Conservation (phyloP, 2,888 invertebrate species). For the Meandrusa payeni region DNA sequence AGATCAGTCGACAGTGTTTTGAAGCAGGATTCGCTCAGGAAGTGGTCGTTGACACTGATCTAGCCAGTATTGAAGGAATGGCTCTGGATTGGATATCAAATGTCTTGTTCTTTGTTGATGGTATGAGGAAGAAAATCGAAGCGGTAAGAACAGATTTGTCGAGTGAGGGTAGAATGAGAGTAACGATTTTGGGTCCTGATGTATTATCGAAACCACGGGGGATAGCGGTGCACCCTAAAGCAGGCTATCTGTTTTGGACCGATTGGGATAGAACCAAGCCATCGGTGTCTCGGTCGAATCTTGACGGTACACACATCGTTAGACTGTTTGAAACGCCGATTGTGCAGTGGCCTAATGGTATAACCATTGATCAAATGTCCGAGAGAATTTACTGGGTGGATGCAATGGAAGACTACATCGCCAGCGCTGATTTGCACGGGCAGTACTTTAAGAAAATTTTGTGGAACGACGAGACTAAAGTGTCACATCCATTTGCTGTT, state of each 20-base stretch:
- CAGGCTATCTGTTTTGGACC: slow-evolving; percentile 91
- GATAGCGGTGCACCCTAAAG: slow-evolving; percentile 90
- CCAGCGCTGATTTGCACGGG: slow-evolving; percentile 87
- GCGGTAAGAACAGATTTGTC: slow-evolving; percentile 85
- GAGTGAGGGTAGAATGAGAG: slow-evolving; percentile 84
- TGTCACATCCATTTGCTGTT: slow-evolving; percentile 92
- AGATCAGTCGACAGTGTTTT: slow-evolving; percentile 89
- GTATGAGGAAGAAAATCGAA: slow-evolving; percentile 88
- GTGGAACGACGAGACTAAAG: slow-evolving; percentile 82
- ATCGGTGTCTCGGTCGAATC: slow-evolving; percentile 88
- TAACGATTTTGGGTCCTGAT: slow-evolving; percentile 85
- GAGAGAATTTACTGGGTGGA: slow-evolving; percentile 94
- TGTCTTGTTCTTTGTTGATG: slow-evolving; percentile 93
- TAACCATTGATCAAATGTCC: slow-evolving; percentile 90
- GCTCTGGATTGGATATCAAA: slow-evolving; percentile 94
- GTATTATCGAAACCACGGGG: slow-evolving; percentile 87
- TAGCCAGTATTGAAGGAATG: slow-evolving; percentile 93
- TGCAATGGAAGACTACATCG: slow-evolving; percentile 90
- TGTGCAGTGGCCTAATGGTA: slow-evolving; percentile 93
- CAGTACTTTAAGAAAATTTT: slow-evolving; percentile 84
- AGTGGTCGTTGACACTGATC: slow-evolving; percentile 86
- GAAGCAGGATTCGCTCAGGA: slow-evolving; percentile 84
- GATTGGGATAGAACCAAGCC: slow-evolving; percentile 92
- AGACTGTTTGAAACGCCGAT: slow-evolving; percentile 83
- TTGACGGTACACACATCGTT: slow-evolving; percentile 87